These are phyloP conservation scores for Hemibagrus guttatus DNA, from an alignment of 2,797 vertebrate genomes.

Conservation along the genomic window DNA sequence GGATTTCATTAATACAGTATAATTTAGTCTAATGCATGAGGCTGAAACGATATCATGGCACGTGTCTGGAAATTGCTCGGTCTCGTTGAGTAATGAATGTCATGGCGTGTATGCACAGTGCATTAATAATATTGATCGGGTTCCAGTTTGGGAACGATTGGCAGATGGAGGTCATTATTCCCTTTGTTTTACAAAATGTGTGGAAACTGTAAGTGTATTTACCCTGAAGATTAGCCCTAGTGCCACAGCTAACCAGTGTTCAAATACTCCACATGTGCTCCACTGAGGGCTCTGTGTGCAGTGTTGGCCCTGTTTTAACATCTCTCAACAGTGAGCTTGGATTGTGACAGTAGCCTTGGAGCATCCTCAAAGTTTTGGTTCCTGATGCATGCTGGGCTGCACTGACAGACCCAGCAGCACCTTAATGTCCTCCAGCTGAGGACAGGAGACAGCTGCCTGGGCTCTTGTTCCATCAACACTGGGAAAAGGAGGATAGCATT, in stretches of 20 bases:
- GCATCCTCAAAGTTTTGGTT: slow-evolving; percentile 36
- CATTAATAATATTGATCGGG: slow-evolving; percentile 32
- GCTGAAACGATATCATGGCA: background rate
- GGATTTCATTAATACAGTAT: background rate
- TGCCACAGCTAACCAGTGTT: background rate
- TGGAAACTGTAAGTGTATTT: slow-evolving; percentile 31
- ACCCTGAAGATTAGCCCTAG: slow-evolving; percentile 32
- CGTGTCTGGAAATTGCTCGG: slow-evolving; percentile 20
- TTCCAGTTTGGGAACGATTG: slow-evolving; percentile 30
- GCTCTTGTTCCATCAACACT: slow-evolving; percentile 63
- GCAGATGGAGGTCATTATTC: slow-evolving; percentile 33
- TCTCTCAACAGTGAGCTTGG: slow-evolving; percentile 28
- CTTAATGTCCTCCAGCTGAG: slow-evolving; percentile 62
- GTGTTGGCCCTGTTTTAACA: slow-evolving; percentile 11
- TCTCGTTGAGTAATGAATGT: slow-evolving; percentile 30
- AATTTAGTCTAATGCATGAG: slow-evolving; percentile 2
- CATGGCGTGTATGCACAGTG: slow-evolving; percentile 11
- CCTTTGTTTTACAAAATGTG: slow-evolving; percentile 14
- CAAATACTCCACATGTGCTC: background rate
- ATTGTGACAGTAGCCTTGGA: slow-evolving; percentile 33
- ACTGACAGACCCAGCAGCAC: slow-evolving; percentile 37
- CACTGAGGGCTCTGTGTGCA: background rate
- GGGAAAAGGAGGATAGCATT: slow-evolving; percentile 23
- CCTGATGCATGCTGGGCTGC: slow-evolving; percentile 31
- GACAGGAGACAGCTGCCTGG: slow-evolving; percentile 68